Conservation (phyloP, 1,140 invertebrate genomes). For the Rhizoglyphus robini region DNA sequence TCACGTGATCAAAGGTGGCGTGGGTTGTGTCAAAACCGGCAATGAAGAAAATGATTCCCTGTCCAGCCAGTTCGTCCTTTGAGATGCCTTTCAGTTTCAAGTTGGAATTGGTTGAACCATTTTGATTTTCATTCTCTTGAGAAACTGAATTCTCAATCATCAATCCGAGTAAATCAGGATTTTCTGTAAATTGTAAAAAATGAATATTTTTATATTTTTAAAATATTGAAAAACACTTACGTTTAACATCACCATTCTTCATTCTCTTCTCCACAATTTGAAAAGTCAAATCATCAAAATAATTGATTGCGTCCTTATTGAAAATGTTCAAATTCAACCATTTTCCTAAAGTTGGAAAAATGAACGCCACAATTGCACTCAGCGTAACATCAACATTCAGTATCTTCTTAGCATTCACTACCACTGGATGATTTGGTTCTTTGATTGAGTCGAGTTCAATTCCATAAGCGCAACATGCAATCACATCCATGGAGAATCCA, state of each 20-base stretch:
- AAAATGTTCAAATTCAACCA: background rate
- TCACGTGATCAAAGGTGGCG: too few relatives aligned
- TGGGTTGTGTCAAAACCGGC: too few relatives aligned
- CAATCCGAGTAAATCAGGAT: background rate
- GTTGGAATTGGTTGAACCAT: slow-evolving; percentile 43
- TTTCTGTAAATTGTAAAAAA: background rate
- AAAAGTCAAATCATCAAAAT: too few relatives aligned
- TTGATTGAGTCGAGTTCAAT: slow-evolving; percentile 42
- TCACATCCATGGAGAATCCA: slow-evolving; percentile 45
- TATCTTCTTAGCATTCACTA: too few relatives aligned
- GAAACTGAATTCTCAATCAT: too few relatives aligned
- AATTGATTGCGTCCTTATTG: background rate
- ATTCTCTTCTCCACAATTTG: slow-evolving; percentile 12
- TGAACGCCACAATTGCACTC: background rate
- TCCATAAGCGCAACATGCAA: slow-evolving; percentile 44
- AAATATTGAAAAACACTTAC: background rate
- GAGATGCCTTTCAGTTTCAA: slow-evolving; percentile 42
- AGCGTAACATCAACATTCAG: slow-evolving; percentile 23
- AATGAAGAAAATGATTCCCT: too few relatives aligned
- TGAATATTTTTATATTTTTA: background rate
- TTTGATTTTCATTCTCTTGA: background rate
- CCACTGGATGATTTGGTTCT: too few relatives aligned
- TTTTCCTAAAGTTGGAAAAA: slow-evolving; percentile 9
- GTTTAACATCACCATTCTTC: background rate
- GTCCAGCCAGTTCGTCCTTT: too few relatives aligned